These are phyloP conservation scores for Pomacea canaliculata DNA, from an alignment of 2,888 invertebrate species.

Conservation along the genomic window DNA sequence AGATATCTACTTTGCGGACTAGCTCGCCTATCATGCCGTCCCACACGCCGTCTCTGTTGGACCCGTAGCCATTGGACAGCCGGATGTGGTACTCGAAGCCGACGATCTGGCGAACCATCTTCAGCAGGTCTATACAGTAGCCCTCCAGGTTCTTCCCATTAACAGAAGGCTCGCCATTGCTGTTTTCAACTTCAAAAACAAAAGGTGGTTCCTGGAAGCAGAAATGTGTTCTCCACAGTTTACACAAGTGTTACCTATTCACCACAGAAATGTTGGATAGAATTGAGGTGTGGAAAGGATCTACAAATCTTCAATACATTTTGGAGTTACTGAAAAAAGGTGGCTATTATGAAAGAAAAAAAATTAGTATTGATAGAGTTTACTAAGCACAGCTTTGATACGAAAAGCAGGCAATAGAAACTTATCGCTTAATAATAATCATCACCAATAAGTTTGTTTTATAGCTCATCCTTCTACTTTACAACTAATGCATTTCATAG, in stretches of 20 bases:
- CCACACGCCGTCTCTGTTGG: conserved; percentile 74
- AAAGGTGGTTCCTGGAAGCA: conserved; percentile 48
- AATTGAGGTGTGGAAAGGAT: too few relatives aligned
- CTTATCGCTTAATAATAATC: too few relatives aligned
- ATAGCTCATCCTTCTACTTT: too few relatives aligned
- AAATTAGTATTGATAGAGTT: too few relatives aligned
- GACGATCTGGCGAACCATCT: conserved; percentile 82
- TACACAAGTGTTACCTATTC: background rate
- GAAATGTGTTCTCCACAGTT: background rate
- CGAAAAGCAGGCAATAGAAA: too few relatives aligned
- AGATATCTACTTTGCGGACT: conserved; percentile 48
- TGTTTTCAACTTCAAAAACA: conserved; percentile 39
- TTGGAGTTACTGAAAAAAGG: too few relatives aligned
- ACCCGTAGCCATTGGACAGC: conserved; percentile 75
- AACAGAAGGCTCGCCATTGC: conserved; percentile 72
- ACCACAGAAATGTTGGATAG: background rate
- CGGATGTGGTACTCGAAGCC: conserved; percentile 85
- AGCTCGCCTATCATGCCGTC: conserved; percentile 68
- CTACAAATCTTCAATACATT: too few relatives aligned
- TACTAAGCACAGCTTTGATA: too few relatives aligned
- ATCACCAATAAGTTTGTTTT: too few relatives aligned
- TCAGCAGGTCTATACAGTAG: conserved; percentile 91
- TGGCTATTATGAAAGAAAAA: too few relatives aligned
- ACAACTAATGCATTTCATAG: too few relatives aligned
- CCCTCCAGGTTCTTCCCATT: conserved; percentile 72